Percentiles rank a stretch among this genome's conserved stretches.
These are phyloP conservation scores for Perca schrenkii DNA, from an alignment of 2,113 vertebrate genomes.

Conservation along the genomic window DNA sequence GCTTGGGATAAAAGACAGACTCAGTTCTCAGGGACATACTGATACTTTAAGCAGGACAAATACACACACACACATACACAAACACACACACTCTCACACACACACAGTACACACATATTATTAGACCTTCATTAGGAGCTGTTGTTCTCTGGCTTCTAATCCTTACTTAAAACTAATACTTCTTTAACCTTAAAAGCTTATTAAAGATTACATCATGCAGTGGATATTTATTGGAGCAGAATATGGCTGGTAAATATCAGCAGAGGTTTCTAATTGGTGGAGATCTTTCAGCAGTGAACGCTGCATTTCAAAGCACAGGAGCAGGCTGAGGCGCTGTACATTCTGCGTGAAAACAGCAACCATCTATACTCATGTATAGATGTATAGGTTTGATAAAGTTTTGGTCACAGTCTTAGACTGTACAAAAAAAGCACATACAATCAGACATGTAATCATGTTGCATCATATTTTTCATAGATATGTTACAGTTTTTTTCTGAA, in stretches of 20 bases:
- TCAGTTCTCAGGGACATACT: background rate
- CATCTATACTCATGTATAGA: too few species aligned
- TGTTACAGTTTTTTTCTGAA: too few species aligned
- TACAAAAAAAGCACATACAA: too few species aligned
- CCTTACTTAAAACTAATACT: background rate
- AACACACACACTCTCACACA: background rate
- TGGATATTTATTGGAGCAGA: background rate
- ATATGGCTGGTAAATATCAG: background rate
- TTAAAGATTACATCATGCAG: background rate
- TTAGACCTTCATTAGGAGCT: background rate
- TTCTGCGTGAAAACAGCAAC: too few species aligned
- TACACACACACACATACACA: background rate
- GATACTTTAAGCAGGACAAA: background rate
- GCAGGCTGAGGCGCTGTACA: background rate
- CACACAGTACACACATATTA: background rate
- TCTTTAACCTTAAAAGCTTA: background rate
- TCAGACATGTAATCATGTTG: too few species aligned
- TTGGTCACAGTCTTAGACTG: too few species aligned
- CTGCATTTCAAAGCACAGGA: background rate
- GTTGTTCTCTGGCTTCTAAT: background rate
- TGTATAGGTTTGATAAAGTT: too few species aligned
- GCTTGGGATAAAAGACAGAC: conserved; percentile 7
- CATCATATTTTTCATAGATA: too few species aligned
- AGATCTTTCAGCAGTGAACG: background rate
- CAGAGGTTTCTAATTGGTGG: background rate